These are phyloP conservation scores for Thalassophryne amazonica DNA, from an alignment of 2,797 vertebrate species.

Conservation along the genomic window DNA sequence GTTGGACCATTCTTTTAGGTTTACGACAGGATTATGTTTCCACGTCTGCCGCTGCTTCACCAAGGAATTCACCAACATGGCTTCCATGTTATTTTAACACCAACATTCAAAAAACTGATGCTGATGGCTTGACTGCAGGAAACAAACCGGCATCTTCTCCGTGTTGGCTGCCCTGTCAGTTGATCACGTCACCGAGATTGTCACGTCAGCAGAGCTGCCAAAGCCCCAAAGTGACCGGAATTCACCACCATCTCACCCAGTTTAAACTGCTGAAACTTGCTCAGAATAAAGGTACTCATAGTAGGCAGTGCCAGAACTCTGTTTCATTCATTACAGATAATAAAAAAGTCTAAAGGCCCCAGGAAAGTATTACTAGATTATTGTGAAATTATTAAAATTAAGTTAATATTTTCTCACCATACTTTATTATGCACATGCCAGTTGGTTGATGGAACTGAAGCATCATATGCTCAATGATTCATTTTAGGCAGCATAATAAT, in stretches of 20 bases:
- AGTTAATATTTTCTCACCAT: too few species aligned
- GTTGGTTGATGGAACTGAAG: too few species aligned
- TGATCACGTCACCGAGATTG: background rate
- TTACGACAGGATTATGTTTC: constrained; percentile 55
- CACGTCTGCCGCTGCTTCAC: constrained; percentile 5
- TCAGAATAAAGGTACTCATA: constrained; percentile 72
- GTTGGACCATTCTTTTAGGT: constrained; percentile 42
- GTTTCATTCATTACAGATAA: too few species aligned
- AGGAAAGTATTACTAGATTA: too few species aligned
- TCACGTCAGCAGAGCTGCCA: constrained; percentile 14
- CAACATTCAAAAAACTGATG: background rate
- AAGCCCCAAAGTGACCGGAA: constrained; percentile 68
- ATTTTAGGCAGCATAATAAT: too few species aligned
- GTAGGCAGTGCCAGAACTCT: too few species aligned
- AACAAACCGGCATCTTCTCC: constrained; percentile 2
- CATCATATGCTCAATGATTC: too few species aligned
- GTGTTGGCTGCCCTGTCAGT: background rate
- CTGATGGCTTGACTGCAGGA: background rate
- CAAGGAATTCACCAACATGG: constrained; percentile 3
- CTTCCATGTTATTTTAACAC: constrained; percentile 5
- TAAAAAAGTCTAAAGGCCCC: too few species aligned
- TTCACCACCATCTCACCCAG: constrained; percentile 71
- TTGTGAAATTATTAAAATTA: too few species aligned
- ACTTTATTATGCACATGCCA: too few species aligned
- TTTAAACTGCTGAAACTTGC: constrained; percentile 79